A percentile compares a stretch with the other conserved stretches of the same genome.
Evolutionary conservation across 2,888 invertebrate species (phyloP).

Genomic region (Ichneumoninae sp.): DNA sequence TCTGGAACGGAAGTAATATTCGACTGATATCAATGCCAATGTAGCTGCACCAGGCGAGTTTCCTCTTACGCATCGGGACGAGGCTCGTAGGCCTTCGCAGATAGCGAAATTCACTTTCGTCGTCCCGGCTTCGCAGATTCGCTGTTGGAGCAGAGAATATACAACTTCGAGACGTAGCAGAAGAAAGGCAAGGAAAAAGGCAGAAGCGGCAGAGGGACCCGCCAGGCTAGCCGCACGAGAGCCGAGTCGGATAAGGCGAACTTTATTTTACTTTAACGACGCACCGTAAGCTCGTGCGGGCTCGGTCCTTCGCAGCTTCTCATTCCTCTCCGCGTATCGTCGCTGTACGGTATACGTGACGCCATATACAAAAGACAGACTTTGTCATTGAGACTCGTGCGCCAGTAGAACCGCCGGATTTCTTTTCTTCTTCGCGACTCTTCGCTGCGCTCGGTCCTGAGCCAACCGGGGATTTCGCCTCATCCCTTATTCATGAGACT

Average conservation of each 20-base stretch:
- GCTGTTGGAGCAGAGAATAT: constrained; percentile 42
- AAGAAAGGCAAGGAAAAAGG: constrained; percentile 47
- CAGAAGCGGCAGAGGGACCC: constrained; percentile 62
- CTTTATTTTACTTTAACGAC: constrained; percentile 81
- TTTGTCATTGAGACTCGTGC: constrained; percentile 73
- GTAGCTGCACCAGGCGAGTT: not conserved
- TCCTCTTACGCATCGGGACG: not conserved
- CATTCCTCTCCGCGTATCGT: constrained; percentile 53
- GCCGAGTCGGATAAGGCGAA: constrained; percentile 47
- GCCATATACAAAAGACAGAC: constrained; percentile 71
- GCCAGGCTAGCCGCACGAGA: constrained; percentile 48
- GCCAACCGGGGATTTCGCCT: constrained; percentile 74
- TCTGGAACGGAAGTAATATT: not conserved
- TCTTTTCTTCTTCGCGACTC: constrained; percentile 24
- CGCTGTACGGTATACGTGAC: constrained; percentile 52
- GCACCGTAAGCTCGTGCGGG: constrained; percentile 74
- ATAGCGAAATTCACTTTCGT: constrained; percentile 45
- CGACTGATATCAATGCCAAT: not conserved
- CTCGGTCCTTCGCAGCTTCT: constrained; percentile 61
- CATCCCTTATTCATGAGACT: constrained; percentile 80
- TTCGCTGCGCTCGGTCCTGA: constrained; percentile 49
- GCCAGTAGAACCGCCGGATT: constrained; percentile 55
- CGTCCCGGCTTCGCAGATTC: constrained; percentile 2
- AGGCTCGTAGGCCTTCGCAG: constrained; percentile 2
- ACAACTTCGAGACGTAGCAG: constrained; percentile 38